Conservation (phyloP, 1,140 invertebrate genomes). For the Heterodera carotae region DNA sequence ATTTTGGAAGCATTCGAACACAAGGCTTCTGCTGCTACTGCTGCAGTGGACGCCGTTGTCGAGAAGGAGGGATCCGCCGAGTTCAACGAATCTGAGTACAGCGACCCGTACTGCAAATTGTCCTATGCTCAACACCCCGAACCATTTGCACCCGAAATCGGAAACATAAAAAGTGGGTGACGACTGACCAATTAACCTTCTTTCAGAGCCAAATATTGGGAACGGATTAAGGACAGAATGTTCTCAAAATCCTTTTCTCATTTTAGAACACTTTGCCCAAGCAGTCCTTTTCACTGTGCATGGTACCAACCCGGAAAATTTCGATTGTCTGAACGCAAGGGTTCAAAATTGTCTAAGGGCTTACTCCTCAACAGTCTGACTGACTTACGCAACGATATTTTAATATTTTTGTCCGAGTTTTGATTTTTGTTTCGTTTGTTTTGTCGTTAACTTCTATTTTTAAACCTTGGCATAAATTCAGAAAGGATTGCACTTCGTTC, state of each 20-base stretch:
- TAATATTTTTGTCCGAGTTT: not conserved
- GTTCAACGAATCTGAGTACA: slow-evolving; percentile 36
- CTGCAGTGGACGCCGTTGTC: not conserved
- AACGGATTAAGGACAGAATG: too few species aligned
- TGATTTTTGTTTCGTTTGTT: not conserved
- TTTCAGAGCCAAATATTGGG: too few species aligned
- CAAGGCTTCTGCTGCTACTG: slow-evolving; percentile 9
- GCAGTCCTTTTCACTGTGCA: slow-evolving; percentile 28
- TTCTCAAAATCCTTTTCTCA: not conserved
- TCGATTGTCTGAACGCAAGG: slow-evolving; percentile 33
- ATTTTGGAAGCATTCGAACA: slow-evolving; percentile 44
- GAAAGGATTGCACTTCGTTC: not conserved
- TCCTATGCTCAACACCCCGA: slow-evolving; percentile 44
- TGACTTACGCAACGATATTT: not conserved
- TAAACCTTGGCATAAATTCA: not conserved
- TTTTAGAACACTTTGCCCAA: slow-evolving; percentile 38
- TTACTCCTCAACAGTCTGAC: slow-evolving; percentile 26
- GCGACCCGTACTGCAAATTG: slow-evolving; percentile 43
- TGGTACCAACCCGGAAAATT: slow-evolving; percentile 28
- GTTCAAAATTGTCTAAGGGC: slow-evolving; percentile 32
- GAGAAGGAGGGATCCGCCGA: slow-evolving; percentile 35
- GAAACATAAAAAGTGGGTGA: slow-evolving; percentile 40
- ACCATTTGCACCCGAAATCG: slow-evolving; percentile 29
- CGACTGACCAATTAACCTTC: not conserved
- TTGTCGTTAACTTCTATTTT: not conserved